Conservation (phyloP, 2,888 invertebrate genomes). For the Eupithecia tripunctaria region DNA sequence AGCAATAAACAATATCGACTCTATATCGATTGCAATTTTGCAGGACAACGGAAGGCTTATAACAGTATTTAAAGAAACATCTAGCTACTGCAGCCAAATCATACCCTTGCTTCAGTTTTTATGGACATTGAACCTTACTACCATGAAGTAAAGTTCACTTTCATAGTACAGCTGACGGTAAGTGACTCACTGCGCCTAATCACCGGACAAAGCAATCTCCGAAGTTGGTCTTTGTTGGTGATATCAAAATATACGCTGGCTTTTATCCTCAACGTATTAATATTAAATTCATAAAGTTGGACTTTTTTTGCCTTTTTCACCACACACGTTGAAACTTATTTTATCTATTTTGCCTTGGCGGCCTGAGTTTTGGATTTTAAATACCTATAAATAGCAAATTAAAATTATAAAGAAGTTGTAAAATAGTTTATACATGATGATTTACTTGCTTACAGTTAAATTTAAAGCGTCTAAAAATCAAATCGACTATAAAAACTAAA, state of each 20-base stretch:
- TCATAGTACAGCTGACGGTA: neutral
- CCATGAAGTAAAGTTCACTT: neutral
- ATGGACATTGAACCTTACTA: neutral
- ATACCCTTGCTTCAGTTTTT: neutral
- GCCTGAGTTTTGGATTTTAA: neutral
- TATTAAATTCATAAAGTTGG: neutral
- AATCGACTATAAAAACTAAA: neutral
- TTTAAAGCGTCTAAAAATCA: neutral
- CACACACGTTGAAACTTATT: neutral
- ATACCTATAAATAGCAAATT: no score
- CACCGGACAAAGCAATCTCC: constrained; percentile 32
- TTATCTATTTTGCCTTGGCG: no score
- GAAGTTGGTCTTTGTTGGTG: constrained; percentile 20
- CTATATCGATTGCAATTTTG: neutral
- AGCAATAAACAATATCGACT: neutral
- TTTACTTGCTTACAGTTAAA: neutral
- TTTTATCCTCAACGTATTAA: constrained; percentile 8
- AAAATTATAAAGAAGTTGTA: no score
- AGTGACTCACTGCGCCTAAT: constrained; percentile 22
- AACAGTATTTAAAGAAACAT: neutral
- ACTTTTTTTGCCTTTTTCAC: neutral
- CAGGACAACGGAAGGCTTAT: neutral
- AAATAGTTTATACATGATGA: no score
- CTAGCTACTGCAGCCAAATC: neutral
- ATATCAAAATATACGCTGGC: constrained; percentile 19